Conservation (phyloP, 2,797 vertebrate species). For the Channa striata region DNA sequence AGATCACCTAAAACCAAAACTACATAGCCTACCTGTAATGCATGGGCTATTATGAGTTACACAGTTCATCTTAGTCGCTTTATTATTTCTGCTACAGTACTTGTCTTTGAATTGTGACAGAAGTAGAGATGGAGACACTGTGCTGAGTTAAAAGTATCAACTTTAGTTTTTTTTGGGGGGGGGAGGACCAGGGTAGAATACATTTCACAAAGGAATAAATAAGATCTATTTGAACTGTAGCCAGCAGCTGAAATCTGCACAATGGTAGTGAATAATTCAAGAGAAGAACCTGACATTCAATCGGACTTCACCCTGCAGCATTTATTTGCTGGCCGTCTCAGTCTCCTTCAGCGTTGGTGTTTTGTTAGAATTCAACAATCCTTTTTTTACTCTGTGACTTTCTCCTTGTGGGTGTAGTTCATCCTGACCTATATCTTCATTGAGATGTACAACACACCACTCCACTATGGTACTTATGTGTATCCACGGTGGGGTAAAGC, state of each 20-base stretch:
- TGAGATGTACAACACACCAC: slow-evolving; percentile 84
- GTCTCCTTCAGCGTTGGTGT: slow-evolving; percentile 6
- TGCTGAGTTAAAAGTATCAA: background rate
- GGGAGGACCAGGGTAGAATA: no score
- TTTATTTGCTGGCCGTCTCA: slow-evolving; percentile 22
- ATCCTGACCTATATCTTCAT: slow-evolving; percentile 88
- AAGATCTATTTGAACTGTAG: slow-evolving; percentile 17
- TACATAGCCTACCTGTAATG: background rate
- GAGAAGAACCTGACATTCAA: slow-evolving; percentile 52
- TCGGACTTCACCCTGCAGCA: slow-evolving; percentile 33
- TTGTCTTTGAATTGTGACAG: slow-evolving; percentile 3
- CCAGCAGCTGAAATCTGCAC: slow-evolving; percentile 28
- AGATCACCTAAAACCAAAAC: no score
- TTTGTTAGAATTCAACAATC: slow-evolving; percentile 17
- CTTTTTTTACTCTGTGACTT: slow-evolving; percentile 23
- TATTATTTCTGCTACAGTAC: slow-evolving; percentile 10
- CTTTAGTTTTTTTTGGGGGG: background rate
- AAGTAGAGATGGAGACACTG: slow-evolving; percentile 12
- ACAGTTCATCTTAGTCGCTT: slow-evolving; percentile 7
- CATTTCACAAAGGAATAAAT: slow-evolving; percentile 1
- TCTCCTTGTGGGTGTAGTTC: slow-evolving; percentile 75
- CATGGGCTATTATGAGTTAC: slow-evolving; percentile 19
- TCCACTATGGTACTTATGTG: slow-evolving; percentile 83
- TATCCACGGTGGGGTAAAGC: slow-evolving; percentile 87
- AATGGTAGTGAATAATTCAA: slow-evolving; percentile 68